These are phyloP conservation scores for Embiotoca jacksoni DNA, from an alignment of 2,113 vertebrate species.

Conservation along the genomic window DNA sequence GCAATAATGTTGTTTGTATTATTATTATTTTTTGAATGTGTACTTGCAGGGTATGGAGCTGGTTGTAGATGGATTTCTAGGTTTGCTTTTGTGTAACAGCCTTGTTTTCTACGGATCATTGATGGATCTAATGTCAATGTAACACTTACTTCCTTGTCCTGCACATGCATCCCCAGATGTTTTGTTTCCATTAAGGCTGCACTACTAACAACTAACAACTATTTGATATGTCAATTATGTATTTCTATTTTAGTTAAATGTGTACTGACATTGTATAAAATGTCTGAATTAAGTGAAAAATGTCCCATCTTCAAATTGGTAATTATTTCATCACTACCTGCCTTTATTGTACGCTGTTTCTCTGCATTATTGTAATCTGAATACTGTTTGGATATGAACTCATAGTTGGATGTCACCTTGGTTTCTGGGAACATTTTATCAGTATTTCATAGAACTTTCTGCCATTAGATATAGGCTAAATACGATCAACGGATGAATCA, in stretches of 20 bases:
- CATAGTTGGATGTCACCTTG: neutral
- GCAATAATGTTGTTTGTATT: constrained; percentile 29
- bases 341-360: neutral
- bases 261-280: neutral
- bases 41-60: neutral
- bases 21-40: constrained; percentile 1
- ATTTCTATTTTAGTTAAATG: neutral
- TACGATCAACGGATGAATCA: neutral
- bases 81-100: neutral
- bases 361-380: neutral
- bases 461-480: neutral
- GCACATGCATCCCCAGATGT: neutral
- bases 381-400: neutral
- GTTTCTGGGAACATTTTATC: neutral
- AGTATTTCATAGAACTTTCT: neutral
- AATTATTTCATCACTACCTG: neutral
- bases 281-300: neutral
- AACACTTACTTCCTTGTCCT: neutral
- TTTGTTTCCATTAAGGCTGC: constrained; percentile 1
- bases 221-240: neutral
- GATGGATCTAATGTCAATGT: constrained; percentile 16
- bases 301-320: neutral
- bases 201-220: neutral
- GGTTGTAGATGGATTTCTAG: constrained; percentile 5
- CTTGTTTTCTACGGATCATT: neutral